Base-by-base conservation (phyloP, 2,797 vertebrate genomes). In the Threskiornis aethiopicus region DNA sequence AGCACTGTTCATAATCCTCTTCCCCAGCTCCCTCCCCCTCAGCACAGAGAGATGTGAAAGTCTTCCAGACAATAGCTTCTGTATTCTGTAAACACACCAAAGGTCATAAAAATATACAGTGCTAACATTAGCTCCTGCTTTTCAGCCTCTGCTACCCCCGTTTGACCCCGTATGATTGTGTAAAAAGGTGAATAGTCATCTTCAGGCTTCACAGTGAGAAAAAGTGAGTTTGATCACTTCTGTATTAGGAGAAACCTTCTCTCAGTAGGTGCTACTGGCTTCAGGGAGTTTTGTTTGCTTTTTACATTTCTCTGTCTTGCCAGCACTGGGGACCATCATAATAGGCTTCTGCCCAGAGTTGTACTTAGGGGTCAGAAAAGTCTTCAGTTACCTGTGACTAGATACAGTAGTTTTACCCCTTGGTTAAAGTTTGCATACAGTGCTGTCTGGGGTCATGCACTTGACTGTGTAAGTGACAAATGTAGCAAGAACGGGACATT, bases 41-140 rank as follows among this genome's bases (percentile, higher is more conserved):
- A 84, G 17, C 47, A 59, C 6, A 26, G 44, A 77, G 49, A 71
- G 31, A 59, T 2, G 28, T 80, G 39, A 95, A 84, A 94, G 80
- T 93, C 92, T 96, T 97, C 87, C 47, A 96, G 94, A 96, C 94
- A 96, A 93, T 78, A 83, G 58, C 57, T 88, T 87, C 93, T 92
- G 78, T 90, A 79, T 83, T 91, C 77, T 96, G 73, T 89, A 92
- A 91, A 95, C 84, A 91, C 55, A 81, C 69, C 93, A 92, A 89
- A 96, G 92, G 90, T 97, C 93, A 96, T 87, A 86, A 95, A 95
- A 97, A 97, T 84, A 92, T 29, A 93, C 62, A 85, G 65, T 93
- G 87, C 89, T 97, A 97, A 96, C 66, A 95, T 97, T 94, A 96
- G 87, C 59, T 95, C 70, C 72, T 71, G 58, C 65, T 83, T 97